Conservation (phyloP, 1,140 invertebrate genomes). For the Drosophila micromelanica region DNA sequence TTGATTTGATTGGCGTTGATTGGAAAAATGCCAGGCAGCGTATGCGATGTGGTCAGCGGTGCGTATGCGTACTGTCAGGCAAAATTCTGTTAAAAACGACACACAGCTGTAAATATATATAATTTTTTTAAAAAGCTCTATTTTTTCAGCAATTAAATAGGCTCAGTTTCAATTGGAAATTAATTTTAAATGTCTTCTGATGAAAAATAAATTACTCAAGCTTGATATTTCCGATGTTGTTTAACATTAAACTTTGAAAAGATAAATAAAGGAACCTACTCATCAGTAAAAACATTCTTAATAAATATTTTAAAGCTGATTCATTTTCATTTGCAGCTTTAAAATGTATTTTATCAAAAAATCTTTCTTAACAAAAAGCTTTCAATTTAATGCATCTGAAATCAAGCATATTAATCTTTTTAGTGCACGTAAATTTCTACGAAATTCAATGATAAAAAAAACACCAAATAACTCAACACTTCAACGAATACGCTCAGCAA, state of each 20-base stretch:
- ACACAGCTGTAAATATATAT: background rate
- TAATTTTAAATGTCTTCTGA: slow-evolving; percentile 1
- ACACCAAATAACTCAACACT: too few relatives aligned
- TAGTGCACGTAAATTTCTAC: too few relatives aligned
- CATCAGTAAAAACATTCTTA: background rate
- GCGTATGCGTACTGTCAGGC: slow-evolving; percentile 39
- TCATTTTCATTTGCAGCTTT: too few relatives aligned
- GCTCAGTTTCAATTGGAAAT: background rate
- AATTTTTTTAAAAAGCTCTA: background rate
- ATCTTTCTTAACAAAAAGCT: background rate
- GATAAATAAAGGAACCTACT: too few relatives aligned
- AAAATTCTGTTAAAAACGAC: background rate
- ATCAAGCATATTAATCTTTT: too few relatives aligned
- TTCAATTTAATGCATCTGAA: too few relatives aligned
- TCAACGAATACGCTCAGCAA: too few relatives aligned
- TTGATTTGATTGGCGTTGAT: slow-evolving; percentile 83
- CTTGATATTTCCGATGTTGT: background rate
- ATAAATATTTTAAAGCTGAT: background rate
- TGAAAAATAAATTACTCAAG: background rate
- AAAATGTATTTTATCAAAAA: background rate
- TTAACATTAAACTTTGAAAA: background rate
- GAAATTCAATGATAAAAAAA: too few relatives aligned
- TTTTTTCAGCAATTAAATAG: background rate
- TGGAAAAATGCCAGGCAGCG: slow-evolving; percentile 68
- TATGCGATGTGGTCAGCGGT: slow-evolving; percentile 22